These are phyloP conservation scores for Platynereis dumerilii DNA, from an alignment of 2,888 invertebrate species.

Conservation along the genomic window DNA sequence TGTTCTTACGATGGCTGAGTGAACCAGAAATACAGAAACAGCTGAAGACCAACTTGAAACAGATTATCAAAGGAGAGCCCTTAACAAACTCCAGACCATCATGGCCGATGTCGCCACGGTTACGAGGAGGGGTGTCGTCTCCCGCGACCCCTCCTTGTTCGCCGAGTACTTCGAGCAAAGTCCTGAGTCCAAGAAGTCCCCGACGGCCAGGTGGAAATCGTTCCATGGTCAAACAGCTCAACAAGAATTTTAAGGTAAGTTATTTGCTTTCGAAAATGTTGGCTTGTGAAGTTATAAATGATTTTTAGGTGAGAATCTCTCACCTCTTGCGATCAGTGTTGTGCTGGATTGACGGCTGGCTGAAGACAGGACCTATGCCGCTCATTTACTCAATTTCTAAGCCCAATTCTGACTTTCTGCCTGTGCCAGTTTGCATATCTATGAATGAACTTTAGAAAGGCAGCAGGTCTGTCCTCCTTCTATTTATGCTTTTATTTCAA, in stretches of 20 bases:
- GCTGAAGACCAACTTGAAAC: conserved; percentile 53
- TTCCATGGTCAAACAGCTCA: conserved; percentile 1
- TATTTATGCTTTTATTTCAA: too few relatives aligned
- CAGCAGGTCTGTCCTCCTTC: too few relatives aligned
- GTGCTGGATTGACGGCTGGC: too few relatives aligned
- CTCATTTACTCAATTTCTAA: too few relatives aligned
- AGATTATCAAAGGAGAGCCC: conserved; percentile 53
- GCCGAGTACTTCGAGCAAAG: conserved; percentile 44
- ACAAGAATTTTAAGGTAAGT: conserved; percentile 8
- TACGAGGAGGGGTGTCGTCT: conserved; percentile 50
- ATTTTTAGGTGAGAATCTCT: too few relatives aligned
- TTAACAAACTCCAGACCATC: conserved; percentile 26
- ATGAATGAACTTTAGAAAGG: too few relatives aligned
- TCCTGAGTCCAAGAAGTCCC: conserved; percentile 58
- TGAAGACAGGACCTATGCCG: too few relatives aligned
- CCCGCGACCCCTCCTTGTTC: conserved; percentile 49
- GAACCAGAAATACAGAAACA: conserved; percentile 54
- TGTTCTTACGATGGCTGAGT: conserved; percentile 61
- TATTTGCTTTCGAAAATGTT: too few relatives aligned
- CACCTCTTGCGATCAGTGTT: too few relatives aligned
- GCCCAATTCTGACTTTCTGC: too few relatives aligned
- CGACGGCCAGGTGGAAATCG: conserved; percentile 28
- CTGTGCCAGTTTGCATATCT: too few relatives aligned
- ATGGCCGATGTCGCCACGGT: conserved; percentile 43
- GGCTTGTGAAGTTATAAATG: too few relatives aligned